Conservation (phyloP, 2,888 invertebrate species). For the Anthophora plumipes region DNA sequence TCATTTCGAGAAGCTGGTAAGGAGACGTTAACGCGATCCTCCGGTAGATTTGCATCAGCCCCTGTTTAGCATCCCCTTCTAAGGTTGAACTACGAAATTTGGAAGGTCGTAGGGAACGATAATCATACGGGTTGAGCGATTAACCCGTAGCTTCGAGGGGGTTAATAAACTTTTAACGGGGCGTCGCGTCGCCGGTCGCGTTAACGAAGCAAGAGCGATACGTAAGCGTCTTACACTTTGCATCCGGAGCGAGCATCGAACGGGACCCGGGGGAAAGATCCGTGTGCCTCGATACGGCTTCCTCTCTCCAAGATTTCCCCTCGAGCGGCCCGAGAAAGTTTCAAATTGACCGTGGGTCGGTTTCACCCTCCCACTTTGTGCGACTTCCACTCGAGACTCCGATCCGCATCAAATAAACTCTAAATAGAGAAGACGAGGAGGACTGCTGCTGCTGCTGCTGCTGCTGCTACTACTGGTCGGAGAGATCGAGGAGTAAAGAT, state of each 20-base stretch:
- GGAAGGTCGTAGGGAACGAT: background rate
- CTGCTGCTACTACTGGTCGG: too few species aligned
- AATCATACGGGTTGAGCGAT: background rate
- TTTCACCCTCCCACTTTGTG: constrained; percentile 41
- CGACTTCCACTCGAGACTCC: constrained; percentile 58
- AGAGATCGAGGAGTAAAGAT: constrained; percentile 40
- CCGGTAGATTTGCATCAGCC: background rate
- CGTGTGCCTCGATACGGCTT: constrained; percentile 45
- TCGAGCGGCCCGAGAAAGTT: constrained; percentile 61
- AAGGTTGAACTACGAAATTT: too few species aligned
- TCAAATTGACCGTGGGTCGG: constrained; percentile 66
- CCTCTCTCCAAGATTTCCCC: constrained; percentile 65
- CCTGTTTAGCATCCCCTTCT: too few species aligned
- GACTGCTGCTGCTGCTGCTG: constrained; percentile 36
- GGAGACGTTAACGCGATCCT: too few species aligned
- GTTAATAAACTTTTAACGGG: constrained; percentile 25
- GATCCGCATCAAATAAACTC: constrained; percentile 73
- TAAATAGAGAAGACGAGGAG: constrained; percentile 70
- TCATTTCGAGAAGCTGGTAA: too few species aligned
- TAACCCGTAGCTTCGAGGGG: background rate
- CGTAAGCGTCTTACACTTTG: constrained; percentile 20
- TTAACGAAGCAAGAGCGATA: constrained; percentile 40
- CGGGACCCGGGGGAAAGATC: constrained; percentile 44
- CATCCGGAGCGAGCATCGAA: constrained; percentile 26
- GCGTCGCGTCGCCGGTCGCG: constrained; percentile 9